Base-by-base conservation (phyloP, 2,888 invertebrate species). In the Mythimna lalbum region DNA sequence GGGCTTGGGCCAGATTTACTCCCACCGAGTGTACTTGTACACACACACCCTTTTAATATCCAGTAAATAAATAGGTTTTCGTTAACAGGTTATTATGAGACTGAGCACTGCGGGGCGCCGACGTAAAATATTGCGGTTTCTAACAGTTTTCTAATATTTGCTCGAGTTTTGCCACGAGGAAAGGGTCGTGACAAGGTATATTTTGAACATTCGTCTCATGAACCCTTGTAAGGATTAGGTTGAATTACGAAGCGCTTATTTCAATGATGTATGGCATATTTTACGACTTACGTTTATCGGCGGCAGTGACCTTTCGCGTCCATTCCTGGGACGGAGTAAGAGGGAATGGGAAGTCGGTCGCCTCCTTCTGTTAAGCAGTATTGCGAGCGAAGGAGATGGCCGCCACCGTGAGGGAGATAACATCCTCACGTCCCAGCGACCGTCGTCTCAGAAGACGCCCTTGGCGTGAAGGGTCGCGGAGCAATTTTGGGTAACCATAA, bases 31-130 rank as follows among this genome's bases (percentile, higher is more conserved):
- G 33, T 55, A 33, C 31, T 53, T 43, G 5, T 2, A 53, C 21
- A 7, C 23, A 62, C 49, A 19, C 33, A 23, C 52, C 55, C 65
- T 60, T 78, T 73, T 83, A 83, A 81, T 81, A 83, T 68, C 55
- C 60, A 55, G 61, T 84, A 82, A 82, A 83, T 82, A 75, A 80
- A 82, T 82, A 82, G 74, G 63, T 73, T 76, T 62, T 76, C 63
- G 62, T 63, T 66, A 23, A 57, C 50, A 80, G 64, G 70, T 74
- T 84, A 76, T 70, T 80, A 83, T 80, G 71, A 82, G 67, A 65
- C 70, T 43, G 31, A 21, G 43, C 82, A 14, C 83, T 3, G 63
- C 59, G 50, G 83, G 83, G 68, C 27, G 74, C 60, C 77, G 39
- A n/a, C 59, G 57, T 84, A 69, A 84, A 77, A 75, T 83, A 81